phyloP scores from a whole-genome alignment of 53 echinoderm and acorn worm species.

The Patiria pectinifera region DNA sequence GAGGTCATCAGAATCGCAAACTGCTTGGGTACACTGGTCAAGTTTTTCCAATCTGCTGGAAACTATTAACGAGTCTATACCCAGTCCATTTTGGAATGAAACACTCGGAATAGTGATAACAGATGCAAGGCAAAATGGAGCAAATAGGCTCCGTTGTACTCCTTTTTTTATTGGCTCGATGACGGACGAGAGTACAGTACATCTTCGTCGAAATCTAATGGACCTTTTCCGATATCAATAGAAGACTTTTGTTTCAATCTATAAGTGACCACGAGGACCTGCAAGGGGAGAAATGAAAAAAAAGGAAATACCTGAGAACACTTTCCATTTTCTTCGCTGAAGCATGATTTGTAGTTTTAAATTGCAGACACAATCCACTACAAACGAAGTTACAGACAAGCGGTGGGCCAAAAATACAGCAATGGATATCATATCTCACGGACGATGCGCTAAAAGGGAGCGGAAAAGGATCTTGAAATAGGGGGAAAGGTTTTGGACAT shows the following conservation, averaged over 20 bases:
- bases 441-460: background rate
- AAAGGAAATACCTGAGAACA: background rate
- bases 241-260: conserved; percentile 40
- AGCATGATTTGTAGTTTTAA: background rate
- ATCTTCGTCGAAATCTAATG: background rate
- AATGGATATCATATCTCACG: conserved; percentile 20
- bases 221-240: background rate
- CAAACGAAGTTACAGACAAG: conserved; percentile 12
- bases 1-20: no score
- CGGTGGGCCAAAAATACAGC: conserved; percentile 15
- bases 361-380: conserved; percentile 33
- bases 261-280: conserved; percentile 10
- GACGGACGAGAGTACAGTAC: background rate
- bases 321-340: background rate
- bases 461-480: background rate
- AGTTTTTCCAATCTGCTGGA: no score
- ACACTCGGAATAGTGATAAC: background rate
- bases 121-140: background rate
- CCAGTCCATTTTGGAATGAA: no score
- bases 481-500: background rate
- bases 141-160: background rate
- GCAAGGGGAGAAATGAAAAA: conserved; percentile 3
- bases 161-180: background rate
- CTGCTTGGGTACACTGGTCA: no score
- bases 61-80: no score